These are phyloP conservation scores for Penaeus vannamei DNA, from an alignment of 1,140 invertebrate genomes.

Conservation along the genomic window DNA sequence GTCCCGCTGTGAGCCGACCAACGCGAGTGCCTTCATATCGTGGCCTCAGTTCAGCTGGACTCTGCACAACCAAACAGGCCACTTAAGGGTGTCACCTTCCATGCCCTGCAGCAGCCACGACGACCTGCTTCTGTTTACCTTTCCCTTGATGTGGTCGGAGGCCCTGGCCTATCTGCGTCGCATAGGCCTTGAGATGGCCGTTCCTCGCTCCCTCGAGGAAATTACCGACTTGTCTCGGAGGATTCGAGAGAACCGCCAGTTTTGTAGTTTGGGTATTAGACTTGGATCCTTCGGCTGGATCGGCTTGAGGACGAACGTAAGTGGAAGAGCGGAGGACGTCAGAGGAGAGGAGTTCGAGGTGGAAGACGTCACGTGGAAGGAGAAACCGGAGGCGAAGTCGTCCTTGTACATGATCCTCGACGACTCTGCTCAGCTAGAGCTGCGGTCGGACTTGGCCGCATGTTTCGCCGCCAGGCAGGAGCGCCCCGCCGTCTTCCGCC, in stretches of 20 bases:
- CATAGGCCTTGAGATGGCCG: slow-evolving; percentile 17
- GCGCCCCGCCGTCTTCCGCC: too few species aligned
- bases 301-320: not conserved
- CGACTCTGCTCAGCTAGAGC: too few species aligned
- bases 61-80: slow-evolving; percentile 21
- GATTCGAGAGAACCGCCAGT: not conserved
- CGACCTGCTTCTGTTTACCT: slow-evolving; percentile 25
- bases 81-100: not conserved
- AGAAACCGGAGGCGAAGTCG: too few species aligned
- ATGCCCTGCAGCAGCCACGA: not conserved
- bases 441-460: too few species aligned
- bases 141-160: not conserved
- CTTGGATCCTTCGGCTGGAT: slow-evolving; percentile 4
- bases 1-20: slow-evolving; percentile 8
- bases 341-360: not conserved
- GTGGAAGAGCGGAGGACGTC: not conserved
- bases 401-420: too few species aligned
- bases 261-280: not conserved
- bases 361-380: too few species aligned
- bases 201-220: slow-evolving; percentile 18
- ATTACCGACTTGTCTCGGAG: not conserved
- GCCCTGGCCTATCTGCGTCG: not conserved
- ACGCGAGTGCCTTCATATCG: not conserved
- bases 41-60: slow-evolving; percentile 27
- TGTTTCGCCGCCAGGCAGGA: too few species aligned